Evolutionary conservation across 2,888 invertebrate genomes (phyloP), one percentile per base, ranked within the genome.

Genomic region (Drosophila tanythrix): DNA sequence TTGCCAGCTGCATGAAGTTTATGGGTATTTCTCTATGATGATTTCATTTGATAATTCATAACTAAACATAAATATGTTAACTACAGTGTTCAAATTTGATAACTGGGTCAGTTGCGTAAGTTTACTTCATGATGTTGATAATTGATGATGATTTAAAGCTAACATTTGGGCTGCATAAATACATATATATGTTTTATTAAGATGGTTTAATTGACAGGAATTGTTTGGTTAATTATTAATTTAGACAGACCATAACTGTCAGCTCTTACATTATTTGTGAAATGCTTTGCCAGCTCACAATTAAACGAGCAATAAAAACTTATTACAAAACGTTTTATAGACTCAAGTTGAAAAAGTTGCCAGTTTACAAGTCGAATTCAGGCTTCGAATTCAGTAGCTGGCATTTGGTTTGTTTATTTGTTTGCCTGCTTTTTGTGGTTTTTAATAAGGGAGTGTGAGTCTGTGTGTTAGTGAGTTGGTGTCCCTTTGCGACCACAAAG

Each of bases 401-500:
- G 27, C 35, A 29, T 15, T 59, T 65, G 58, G 40, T 63, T 64
- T 69, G 64, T 75, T 75, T 70, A 58, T 74, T 78, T 77, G 53
- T 70, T 65, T 76, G 59, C 40, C 70, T 68, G 61, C 40, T 50
- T 69, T 77, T 69, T 77, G 64, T 64, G 79, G 75, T 75, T 62
- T 50, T 46, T 25, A 36, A 43, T 40, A 25, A 13, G 5, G 33
- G 29, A 56, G 15, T 65, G 33, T 55, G 46, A 52, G 15, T n/a
- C 21, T 46, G 25, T 35, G 57, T 35, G 46, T 35, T 55, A 27
- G 53, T 53, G 53, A 50, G 58, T 10, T 70, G 57, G 35, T 71
- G 79, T 78, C 79, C 79, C 72, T 68, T 63, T 79, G 78, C 78
- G 68, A 69, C 78, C 79, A 69, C 78, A 78, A 79, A 78, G 79